These are phyloP conservation scores for Meleagris gallopavo DNA, from an alignment of 2,113 vertebrate species.

Conservation along the genomic window DNA sequence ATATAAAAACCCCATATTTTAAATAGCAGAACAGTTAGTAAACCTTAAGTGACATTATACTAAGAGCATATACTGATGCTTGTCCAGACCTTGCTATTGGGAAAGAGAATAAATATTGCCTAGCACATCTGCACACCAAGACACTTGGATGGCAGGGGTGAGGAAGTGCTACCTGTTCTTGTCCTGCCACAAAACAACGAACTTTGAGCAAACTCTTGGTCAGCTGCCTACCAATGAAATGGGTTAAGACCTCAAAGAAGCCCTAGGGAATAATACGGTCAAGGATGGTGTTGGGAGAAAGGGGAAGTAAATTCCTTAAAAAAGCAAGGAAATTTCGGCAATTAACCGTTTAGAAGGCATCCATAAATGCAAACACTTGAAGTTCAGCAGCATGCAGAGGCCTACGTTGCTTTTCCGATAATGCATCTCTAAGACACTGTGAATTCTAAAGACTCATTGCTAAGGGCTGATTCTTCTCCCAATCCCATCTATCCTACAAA, in stretches of 20 bases:
- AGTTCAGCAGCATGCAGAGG: fast-evolving
- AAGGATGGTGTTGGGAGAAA: neutral
- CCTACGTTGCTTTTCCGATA: neutral
- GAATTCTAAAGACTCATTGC: neutral
- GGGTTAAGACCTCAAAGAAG: fast-evolving
- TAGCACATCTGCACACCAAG: neutral
- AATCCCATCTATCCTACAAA: neutral
- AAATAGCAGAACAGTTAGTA: fast-evolving
- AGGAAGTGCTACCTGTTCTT: neutral
- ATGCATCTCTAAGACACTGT: neutral
- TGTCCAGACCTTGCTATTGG: neutral
- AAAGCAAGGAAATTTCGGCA: neutral
- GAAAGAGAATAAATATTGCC: neutral
- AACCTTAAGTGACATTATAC: neutral
- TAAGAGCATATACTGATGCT: neutral
- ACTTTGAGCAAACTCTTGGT: neutral
- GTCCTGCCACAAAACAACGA: neutral
- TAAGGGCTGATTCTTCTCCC: neutral
- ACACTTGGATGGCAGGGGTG: neutral
- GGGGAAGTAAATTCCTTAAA: neutral
- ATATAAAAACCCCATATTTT: neutral
- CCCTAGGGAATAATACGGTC: neutral
- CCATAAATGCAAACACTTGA: fast-evolving
- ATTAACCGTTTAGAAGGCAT: neutral
- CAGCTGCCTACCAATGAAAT: neutral